phyloP scores from a whole-genome alignment of 2,113 vertebrate genomes.

The Serilophus lunatus region DNA sequence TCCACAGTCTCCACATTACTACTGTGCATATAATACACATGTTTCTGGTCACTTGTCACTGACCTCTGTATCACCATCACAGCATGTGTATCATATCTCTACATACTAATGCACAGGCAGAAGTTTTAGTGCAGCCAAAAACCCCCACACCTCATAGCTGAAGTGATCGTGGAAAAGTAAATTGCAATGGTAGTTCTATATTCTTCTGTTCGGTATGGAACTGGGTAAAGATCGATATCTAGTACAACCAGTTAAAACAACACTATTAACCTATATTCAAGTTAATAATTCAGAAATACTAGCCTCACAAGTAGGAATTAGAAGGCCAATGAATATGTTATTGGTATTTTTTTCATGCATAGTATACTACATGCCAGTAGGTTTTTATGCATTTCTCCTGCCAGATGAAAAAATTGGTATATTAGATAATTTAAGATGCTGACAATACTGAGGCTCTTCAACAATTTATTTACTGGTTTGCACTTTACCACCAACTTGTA shows the following conservation, averaged over 20 bases:
- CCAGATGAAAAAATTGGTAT: background rate
- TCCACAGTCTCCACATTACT: background rate
- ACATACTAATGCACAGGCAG: background rate
- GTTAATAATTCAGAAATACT: background rate
- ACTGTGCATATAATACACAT: background rate
- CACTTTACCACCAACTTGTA: background rate
- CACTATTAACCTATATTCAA: background rate
- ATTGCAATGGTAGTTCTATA: background rate
- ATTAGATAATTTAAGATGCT: background rate
- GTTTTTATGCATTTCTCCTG: background rate
- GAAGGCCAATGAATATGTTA: background rate
- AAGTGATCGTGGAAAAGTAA: background rate
- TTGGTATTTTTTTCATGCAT: background rate
- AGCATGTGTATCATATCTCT: background rate
- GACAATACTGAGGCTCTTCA: background rate
- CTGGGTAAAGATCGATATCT: background rate
- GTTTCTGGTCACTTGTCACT: background rate
- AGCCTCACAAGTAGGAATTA: background rate
- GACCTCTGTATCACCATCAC: background rate
- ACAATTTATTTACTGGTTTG: background rate
- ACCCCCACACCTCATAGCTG: accelerated
- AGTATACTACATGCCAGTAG: background rate
- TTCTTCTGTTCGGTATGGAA: background rate
- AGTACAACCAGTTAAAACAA: background rate
- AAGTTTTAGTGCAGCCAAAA: background rate